A percentile compares a stretch with the other conserved stretches of the same genome.
These are phyloP conservation scores for Dinoponera quadriceps DNA, from an alignment of 1,140 invertebrate species.

Conservation along the genomic window DNA sequence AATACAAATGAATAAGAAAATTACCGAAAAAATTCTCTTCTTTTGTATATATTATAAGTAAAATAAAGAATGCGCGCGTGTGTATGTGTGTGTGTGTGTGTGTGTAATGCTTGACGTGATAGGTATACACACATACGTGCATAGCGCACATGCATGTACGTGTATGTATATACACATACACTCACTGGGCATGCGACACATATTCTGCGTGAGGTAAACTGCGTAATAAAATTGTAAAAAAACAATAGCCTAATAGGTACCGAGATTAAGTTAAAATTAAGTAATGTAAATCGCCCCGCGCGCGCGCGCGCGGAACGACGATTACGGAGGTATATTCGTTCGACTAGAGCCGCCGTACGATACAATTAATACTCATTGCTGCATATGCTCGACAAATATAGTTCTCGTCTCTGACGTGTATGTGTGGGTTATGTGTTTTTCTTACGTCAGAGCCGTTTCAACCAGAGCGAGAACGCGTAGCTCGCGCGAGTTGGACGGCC, in stretches of 20 bases:
- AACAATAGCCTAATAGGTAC: conserved; percentile 81
- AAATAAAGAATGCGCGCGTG: too few species aligned
- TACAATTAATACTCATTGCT: conserved; percentile 77
- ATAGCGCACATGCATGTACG: conserved; percentile 15
- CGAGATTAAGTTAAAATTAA: conserved; percentile 84
- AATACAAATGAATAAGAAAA: conserved; percentile 71
- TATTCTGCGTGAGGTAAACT: conserved; percentile 77
- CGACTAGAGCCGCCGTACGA: conserved; percentile 84
- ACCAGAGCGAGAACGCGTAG: too few species aligned
- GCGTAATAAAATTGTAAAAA: conserved; percentile 74
- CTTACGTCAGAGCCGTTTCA: too few species aligned
- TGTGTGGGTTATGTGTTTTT: too few species aligned
- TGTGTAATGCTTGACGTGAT: conserved; percentile 63
- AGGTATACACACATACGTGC: conserved; percentile 22
- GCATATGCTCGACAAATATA: conserved; percentile 26
- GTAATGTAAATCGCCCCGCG: conserved; percentile 75
- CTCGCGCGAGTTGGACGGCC: too few species aligned
- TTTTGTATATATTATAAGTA: conserved; percentile 62
- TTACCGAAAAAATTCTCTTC: conserved; percentile 54
- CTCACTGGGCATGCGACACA: conserved; percentile 56
- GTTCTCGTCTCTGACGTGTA: neutral
- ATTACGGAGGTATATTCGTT: conserved; percentile 82
- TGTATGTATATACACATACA: conserved; percentile 35
- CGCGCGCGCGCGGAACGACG: conserved; percentile 61
- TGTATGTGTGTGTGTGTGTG: too few species aligned